Conservation (phyloP, 2,888 invertebrate genomes). For the Ennomos erosarius region DNA sequence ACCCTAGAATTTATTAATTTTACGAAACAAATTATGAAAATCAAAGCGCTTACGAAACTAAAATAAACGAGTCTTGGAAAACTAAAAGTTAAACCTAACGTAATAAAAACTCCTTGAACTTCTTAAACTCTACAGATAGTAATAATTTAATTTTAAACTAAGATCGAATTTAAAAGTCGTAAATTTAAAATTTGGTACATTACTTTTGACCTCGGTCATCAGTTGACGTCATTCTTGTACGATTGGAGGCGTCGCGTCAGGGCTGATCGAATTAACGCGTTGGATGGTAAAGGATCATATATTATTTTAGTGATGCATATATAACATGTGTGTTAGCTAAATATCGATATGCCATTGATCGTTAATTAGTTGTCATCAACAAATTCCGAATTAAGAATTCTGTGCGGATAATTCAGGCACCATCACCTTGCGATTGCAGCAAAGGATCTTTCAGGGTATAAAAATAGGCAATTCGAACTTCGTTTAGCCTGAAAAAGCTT, state of each 20-base stretch:
- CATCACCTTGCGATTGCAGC: too few relatives aligned
- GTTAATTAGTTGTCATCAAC: too few relatives aligned
- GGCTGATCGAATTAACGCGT: constrained; percentile 77
- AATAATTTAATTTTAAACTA: constrained; percentile 65
- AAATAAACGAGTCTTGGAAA: constrained; percentile 24
- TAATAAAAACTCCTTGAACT: constrained; percentile 33
- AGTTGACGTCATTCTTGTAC: constrained; percentile 54
- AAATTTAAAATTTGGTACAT: constrained; percentile 74
- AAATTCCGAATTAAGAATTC: too few relatives aligned
- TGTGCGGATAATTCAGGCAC: too few relatives aligned
- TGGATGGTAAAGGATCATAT: constrained; percentile 64
- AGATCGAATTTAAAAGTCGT: constrained; percentile 68
- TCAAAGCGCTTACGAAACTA: constrained; percentile 25
- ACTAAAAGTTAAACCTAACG: constrained; percentile 22
- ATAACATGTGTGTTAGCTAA: neutral
- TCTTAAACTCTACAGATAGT: constrained; percentile 40
- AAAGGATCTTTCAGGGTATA: too few relatives aligned
- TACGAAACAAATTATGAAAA: constrained; percentile 28
- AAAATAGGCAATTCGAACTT: too few relatives aligned
- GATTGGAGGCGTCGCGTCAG: constrained; percentile 48
- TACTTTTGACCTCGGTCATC: constrained; percentile 66
- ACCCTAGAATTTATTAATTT: constrained; percentile 9
- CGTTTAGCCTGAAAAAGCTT: too few relatives aligned
- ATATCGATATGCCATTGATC: constrained; percentile 11
- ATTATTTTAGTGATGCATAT: constrained; percentile 45